Conservation (phyloP, 2,888 invertebrate species). For the Masnerella sp. region DNA sequence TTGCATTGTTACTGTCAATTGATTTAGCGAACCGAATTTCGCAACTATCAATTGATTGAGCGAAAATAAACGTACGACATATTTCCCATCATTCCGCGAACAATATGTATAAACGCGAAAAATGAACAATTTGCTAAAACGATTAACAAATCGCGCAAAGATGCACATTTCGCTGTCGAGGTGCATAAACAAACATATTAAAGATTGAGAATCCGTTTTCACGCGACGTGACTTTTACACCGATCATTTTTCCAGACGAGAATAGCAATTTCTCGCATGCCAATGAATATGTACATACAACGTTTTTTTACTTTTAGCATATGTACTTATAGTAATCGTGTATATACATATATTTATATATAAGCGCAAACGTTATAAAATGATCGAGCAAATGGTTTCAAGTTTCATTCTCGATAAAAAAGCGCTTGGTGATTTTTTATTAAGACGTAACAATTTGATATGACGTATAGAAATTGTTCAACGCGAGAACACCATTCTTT, state of each 20-base stretch:
- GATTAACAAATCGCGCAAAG: constrained; percentile 53
- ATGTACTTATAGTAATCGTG: constrained; percentile 63
- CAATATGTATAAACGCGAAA: constrained; percentile 41
- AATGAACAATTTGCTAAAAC: constrained; percentile 35
- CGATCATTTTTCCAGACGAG: constrained; percentile 59
- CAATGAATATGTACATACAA: constrained; percentile 65
- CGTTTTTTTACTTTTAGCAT: constrained; percentile 61
- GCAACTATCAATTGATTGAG: too few relatives aligned
- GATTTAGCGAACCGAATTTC: too few relatives aligned
- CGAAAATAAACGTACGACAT: too few relatives aligned
- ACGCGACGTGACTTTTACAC: constrained; percentile 52
- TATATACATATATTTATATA: constrained; percentile 62
- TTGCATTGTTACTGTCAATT: too few relatives aligned
- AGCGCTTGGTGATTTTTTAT: constrained; percentile 43
- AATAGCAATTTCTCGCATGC: constrained; percentile 61
- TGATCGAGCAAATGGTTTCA: constrained; percentile 49
- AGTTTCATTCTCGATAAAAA: constrained; percentile 44
- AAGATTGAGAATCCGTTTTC: constrained; percentile 47
- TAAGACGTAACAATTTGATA: constrained; percentile 36
- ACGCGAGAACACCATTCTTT: too few relatives aligned
- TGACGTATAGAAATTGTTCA: constrained; percentile 24
- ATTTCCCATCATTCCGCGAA: too few relatives aligned
- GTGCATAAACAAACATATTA: constrained; percentile 46
- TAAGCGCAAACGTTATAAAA: constrained; percentile 52
- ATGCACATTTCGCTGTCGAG: constrained; percentile 28